Evolutionary conservation across 2,797 vertebrate species (phyloP).

Genomic region (Arremon aurantiirostris): DNA sequence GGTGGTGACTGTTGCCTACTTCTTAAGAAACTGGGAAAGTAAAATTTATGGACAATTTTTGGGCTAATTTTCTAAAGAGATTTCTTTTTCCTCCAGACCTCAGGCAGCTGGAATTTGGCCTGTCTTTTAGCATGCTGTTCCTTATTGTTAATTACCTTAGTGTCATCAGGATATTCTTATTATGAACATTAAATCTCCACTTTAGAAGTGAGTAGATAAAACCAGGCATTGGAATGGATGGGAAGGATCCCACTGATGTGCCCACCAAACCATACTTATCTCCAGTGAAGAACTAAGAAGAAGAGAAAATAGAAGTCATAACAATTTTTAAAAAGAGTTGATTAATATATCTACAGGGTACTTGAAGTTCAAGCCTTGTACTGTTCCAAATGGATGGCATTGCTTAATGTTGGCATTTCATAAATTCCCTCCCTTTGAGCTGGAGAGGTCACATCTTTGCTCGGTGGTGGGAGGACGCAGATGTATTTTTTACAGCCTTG

Average conservation of each 20-base stretch:
- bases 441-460: not conserved
- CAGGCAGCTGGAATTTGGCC: not conserved
- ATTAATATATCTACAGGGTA: not conserved
- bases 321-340: not conserved
- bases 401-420: conserved; percentile 23
- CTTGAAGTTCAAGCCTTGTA: not conserved
- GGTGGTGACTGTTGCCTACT: not conserved
- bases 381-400: not conserved
- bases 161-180: conserved; percentile 25
- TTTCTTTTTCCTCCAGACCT: conserved; percentile 8
- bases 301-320: not conserved
- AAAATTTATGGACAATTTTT: not conserved
- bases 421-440: not conserved
- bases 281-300: not conserved
- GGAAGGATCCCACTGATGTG: not conserved
- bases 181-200: not conserved
- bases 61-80: not conserved
- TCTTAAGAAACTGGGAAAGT: not conserved
- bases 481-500: not conserved
- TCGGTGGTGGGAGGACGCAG: not conserved
- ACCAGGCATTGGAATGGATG: not conserved
- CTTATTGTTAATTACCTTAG: conserved; percentile 30
- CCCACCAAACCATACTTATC: not conserved
- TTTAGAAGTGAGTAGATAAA: not conserved
- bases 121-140: not conserved